phyloP scores from a whole-genome alignment of 2,113 vertebrate species.

The Monopterus albus region DNA sequence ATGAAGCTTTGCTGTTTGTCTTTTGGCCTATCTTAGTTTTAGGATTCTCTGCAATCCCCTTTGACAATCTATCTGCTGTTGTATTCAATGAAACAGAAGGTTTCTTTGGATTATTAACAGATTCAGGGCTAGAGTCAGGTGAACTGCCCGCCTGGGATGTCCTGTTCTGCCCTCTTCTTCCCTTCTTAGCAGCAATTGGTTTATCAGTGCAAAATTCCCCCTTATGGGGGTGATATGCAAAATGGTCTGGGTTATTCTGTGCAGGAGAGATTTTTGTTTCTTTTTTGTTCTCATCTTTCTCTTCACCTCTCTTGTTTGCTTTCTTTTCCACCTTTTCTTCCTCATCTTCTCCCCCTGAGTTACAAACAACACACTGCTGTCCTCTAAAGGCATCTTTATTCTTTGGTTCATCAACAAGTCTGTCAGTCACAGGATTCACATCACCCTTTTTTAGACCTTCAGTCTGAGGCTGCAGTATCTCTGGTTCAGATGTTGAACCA shows the following conservation, averaged over 20 bases:
- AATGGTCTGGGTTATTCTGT: conserved; percentile 39
- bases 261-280: conserved; percentile 41
- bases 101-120: conserved; percentile 62
- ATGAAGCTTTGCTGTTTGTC: conserved; percentile 29
- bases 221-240: conserved; percentile 23
- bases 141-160: conserved; percentile 26
- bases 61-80: conserved; percentile 42
- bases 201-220: conserved; percentile 63
- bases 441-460: conserved; percentile 43
- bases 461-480: conserved; percentile 29
- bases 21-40: conserved; percentile 29
- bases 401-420: conserved; percentile 67
- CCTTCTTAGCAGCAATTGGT: conserved; percentile 60
- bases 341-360: conserved; percentile 54
- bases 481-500: conserved; percentile 34
- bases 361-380: conserved; percentile 51
- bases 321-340: conserved; percentile 28
- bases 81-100: conserved; percentile 22
- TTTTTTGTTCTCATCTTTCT: conserved; percentile 34
- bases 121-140: conserved; percentile 46
- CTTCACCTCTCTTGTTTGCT: conserved; percentile 21
- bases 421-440: conserved; percentile 30
- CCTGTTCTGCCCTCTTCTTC: conserved; percentile 62
- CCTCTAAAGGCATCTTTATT: conserved; percentile 59
- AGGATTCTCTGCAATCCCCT: conserved; percentile 25